Evolutionary conservation across 2,113 vertebrate species (phyloP).

Genomic region (Solea senegalensis): DNA sequence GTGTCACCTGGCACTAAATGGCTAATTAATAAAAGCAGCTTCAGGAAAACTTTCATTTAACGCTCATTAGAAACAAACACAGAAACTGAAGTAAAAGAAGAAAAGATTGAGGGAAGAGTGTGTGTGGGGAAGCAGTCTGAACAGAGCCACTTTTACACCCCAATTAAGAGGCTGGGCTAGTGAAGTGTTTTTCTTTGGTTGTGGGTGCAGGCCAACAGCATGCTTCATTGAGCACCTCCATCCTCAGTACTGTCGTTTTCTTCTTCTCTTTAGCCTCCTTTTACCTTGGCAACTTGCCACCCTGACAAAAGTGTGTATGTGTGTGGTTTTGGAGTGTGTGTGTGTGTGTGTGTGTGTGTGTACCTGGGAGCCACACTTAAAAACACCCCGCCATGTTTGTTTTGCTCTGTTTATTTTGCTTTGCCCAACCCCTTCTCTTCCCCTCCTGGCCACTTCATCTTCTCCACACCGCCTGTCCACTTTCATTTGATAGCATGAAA

Average conservation of each 20-base stretch:
- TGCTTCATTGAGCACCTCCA: conserved; percentile 33
- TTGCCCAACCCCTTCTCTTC: conserved; percentile 43
- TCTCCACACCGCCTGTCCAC: conserved; percentile 17
- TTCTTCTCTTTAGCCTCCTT: conserved; percentile 31
- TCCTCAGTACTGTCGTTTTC: conserved; percentile 46
- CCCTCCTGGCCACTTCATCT: conserved; percentile 32
- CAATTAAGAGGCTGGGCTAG: conserved; percentile 35
- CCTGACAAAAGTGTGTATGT: conserved; percentile 30
- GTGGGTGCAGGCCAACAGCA: conserved; percentile 42
- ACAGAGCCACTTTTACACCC: conserved; percentile 6
- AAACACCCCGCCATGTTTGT: conserved; percentile 62
- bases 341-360: conserved; percentile 23
- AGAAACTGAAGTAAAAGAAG: conserved; percentile 11
- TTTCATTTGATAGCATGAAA: conserved; percentile 35
- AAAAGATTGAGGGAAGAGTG: not conserved
- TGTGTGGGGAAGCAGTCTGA: conserved; percentile 14
- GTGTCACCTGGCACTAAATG: conserved; percentile 27
- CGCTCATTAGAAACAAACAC: conserved; percentile 39
- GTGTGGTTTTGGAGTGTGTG: conserved; percentile 17
- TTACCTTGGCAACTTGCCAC: conserved; percentile 33
- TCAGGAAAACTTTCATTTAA: conserved; percentile 37
- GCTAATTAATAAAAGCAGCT: conserved; percentile 36
- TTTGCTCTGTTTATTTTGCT: conserved; percentile 72
- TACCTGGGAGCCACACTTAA: conserved; percentile 63
- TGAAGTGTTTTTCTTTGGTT: conserved; percentile 56